These are phyloP conservation scores for Corythaixoides concolor DNA, from an alignment of 2,113 vertebrate genomes.

Conservation along the genomic window DNA sequence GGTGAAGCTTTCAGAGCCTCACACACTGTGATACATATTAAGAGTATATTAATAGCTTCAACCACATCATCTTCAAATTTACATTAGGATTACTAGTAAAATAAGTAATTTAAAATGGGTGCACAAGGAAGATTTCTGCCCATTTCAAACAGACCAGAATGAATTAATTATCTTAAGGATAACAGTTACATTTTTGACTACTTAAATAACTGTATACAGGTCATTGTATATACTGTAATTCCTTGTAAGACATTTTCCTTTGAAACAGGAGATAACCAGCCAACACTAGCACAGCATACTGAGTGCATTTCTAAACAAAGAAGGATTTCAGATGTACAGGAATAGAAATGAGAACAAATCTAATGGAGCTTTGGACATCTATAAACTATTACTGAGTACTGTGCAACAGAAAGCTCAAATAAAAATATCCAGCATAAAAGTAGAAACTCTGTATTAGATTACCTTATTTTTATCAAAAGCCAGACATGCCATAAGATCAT, in stretches of 20 bases:
- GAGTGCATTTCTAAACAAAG: constrained; percentile 2
- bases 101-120: background rate
- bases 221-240: background rate
- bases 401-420: background rate
- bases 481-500: constrained; percentile 76
- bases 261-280: background rate
- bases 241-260: background rate
- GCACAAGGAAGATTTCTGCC: background rate
- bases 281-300: background rate
- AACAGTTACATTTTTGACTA: background rate
- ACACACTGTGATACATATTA: background rate
- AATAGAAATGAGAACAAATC: background rate
- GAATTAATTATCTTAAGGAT: background rate
- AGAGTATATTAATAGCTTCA: background rate
- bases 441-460: constrained; percentile 11
- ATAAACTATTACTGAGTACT: background rate
- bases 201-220: background rate
- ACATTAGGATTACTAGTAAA: background rate
- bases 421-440: background rate
- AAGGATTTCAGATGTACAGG: background rate
- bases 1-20: background rate
- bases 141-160: background rate
- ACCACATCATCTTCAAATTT: background rate
- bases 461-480: constrained; percentile 73
- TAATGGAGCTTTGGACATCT: background rate